These are phyloP conservation scores for Dicerorhinus sumatrensis DNA, from an alignment of 2,113 vertebrate species.

Conservation along the genomic window DNA sequence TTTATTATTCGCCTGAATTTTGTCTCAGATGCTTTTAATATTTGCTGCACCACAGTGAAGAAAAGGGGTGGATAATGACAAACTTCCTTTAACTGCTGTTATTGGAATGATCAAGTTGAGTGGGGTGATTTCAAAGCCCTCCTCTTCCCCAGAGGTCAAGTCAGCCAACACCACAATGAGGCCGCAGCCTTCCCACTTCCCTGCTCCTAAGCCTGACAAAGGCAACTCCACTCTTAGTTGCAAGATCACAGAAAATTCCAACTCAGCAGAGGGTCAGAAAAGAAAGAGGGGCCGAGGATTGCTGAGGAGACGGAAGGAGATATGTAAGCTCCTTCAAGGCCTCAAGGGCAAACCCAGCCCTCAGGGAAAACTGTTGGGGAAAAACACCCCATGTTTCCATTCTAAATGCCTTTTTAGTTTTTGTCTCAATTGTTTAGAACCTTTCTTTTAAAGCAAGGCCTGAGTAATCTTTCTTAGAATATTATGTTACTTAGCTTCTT, in stretches of 20 bases:
- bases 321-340: neutral
- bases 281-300: neutral
- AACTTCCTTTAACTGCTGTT: constrained; percentile 29
- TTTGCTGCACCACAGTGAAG: neutral
- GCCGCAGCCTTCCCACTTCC: constrained; percentile 6
- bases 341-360: neutral
- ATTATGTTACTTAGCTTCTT: neutral
- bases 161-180: neutral
- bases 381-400: neutral
- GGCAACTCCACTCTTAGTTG: neutral
- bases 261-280: neutral
- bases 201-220: neutral
- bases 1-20: constrained; percentile 74
- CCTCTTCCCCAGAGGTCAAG: neutral
- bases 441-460: neutral
- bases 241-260: constrained; percentile 48
- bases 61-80: neutral
- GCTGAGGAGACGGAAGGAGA: neutral
- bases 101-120: constrained; percentile 36
- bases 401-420: neutral
- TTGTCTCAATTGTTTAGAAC: neutral
- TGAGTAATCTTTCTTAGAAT: neutral
- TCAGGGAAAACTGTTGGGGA: neutral
- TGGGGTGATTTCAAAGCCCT: constrained; percentile 20
- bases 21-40: constrained; percentile 34